phyloP scores from a whole-genome alignment of 2,113 vertebrate genomes.

The Herpetotheres cachinnans region DNA sequence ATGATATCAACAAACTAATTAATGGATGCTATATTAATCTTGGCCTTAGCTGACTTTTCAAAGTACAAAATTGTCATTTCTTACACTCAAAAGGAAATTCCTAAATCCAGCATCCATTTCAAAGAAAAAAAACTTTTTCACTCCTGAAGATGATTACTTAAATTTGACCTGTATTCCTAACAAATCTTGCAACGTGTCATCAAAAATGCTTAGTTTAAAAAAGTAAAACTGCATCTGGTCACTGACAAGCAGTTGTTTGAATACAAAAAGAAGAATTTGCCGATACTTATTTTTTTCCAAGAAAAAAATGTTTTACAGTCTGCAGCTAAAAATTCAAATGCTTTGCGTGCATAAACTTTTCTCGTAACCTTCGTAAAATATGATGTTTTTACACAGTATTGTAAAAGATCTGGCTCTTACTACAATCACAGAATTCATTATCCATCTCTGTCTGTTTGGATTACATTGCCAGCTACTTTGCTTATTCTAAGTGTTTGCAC shows the following conservation, averaged over 20 bases:
- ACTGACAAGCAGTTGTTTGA: neutral
- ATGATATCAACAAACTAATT: constrained; percentile 8
- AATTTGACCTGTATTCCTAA: neutral
- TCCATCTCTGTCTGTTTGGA: neutral
- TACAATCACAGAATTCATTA: neutral
- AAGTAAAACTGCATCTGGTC: neutral
- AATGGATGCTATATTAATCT: neutral
- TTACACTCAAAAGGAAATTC: neutral
- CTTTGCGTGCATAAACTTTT: neutral
- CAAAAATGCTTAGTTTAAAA: neutral
- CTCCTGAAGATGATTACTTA: neutral
- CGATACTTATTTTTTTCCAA: neutral
- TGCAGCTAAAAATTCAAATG: neutral
- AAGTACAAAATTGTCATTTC: constrained; percentile 29
- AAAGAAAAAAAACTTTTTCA: neutral
- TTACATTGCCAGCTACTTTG: neutral
- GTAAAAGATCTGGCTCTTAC: neutral
- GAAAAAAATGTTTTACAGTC: neutral
- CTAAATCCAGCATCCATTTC: neutral
- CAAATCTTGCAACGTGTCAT: neutral
- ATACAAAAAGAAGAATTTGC: neutral
- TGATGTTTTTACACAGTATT: neutral
- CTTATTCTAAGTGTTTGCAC: neutral
- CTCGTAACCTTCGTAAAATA: neutral
- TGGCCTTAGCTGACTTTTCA: neutral